Conservation (phyloP, 2,797 vertebrate species). For the Scleropages formosus region DNA sequence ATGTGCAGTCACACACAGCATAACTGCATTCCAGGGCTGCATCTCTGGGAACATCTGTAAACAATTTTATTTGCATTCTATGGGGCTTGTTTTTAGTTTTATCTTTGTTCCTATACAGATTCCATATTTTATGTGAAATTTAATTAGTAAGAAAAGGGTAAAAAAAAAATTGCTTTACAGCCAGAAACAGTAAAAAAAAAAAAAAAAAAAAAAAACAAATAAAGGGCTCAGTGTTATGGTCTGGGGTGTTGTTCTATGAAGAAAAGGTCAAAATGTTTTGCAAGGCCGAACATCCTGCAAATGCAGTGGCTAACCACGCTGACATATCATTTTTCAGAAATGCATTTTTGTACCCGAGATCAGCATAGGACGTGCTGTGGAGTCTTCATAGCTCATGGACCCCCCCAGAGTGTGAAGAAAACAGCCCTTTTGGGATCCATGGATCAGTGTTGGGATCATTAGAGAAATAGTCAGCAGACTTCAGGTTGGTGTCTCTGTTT, state of each 20-base stretch:
- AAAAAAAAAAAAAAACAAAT: neutral
- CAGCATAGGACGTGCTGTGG: neutral
- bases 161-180: slow-evolving; percentile 37
- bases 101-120: neutral
- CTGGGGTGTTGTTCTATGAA: slow-evolving; percentile 34
- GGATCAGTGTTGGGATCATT: too few species aligned
- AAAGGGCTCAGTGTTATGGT: slow-evolving; percentile 30
- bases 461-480: too few species aligned
- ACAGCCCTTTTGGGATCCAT: too few species aligned
- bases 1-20: slow-evolving; percentile 41
- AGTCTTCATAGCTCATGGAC: too few species aligned
- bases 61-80: slow-evolving; percentile 39
- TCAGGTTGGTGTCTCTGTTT: too few species aligned
- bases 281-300: slow-evolving; percentile 29
- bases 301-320: slow-evolving; percentile 27
- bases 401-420: neutral
- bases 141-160: slow-evolving; percentile 27
- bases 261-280: slow-evolving; percentile 35
- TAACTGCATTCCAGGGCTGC: neutral
- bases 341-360: neutral
- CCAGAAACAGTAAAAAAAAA: neutral
- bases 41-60: slow-evolving; percentile 50
- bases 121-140: slow-evolving; percentile 24
- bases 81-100: neutral
- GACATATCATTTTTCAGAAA: neutral